Percentiles rank a stretch among this genome's conserved stretches.
Conservation (phyloP, 37 sponge, comb jelly and placozoan genomes). For the Ephydatia muelleri region DNA sequence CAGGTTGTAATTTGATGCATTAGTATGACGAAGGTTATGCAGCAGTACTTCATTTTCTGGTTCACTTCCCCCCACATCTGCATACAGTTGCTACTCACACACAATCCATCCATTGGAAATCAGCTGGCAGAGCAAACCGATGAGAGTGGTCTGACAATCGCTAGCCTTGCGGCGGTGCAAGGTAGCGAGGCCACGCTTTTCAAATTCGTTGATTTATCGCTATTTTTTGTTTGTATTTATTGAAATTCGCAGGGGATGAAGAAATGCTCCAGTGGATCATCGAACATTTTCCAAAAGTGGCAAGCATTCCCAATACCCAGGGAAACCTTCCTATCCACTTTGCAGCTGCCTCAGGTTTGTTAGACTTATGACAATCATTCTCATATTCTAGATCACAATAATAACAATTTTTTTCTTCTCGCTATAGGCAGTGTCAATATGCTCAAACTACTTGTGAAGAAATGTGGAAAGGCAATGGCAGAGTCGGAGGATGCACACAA, state of each 20-base stretch:
- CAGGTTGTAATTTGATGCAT: constrained; percentile 29
- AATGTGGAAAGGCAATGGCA: constrained; percentile 60
- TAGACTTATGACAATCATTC: neutral
- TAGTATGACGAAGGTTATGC: neutral
- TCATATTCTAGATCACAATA: too few relatives aligned
- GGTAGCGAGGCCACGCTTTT: constrained; percentile 27
- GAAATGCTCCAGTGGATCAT: constrained; percentile 64
- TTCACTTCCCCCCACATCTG: neutral
- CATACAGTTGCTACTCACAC: constrained; percentile 28
- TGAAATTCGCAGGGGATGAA: constrained; percentile 39
- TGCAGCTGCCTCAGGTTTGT: constrained; percentile 85
- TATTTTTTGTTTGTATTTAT: neutral
- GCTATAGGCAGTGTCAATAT: constrained; percentile 61
- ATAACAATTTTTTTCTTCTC: neutral
- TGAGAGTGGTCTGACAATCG: constrained; percentile 55
- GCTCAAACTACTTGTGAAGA: constrained; percentile 61
- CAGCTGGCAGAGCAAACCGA: constrained; percentile 46
- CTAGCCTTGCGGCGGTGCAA: constrained; percentile 68
- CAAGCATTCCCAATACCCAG: constrained; percentile 43
- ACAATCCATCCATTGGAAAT: constrained; percentile 18
- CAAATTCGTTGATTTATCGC: neutral
- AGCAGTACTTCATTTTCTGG: neutral
- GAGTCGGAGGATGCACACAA: constrained; percentile 46
- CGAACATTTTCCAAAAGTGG: constrained; percentile 49
- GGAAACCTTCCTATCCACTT: constrained; percentile 78